These are phyloP conservation scores for Dromius quadrimaculatus DNA, from an alignment of 2,888 invertebrate species.

Conservation along the genomic window DNA sequence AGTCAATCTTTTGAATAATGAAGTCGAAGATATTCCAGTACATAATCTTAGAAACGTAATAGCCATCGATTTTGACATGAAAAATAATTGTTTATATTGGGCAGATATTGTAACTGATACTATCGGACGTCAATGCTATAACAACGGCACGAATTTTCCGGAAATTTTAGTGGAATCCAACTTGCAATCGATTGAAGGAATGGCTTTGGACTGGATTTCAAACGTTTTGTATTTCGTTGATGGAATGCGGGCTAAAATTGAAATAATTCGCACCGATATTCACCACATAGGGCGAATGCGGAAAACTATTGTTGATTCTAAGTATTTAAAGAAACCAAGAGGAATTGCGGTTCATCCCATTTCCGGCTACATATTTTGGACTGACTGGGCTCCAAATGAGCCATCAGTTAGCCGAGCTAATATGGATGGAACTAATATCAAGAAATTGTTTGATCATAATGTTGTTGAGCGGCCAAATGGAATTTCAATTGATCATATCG, in stretches of 20 bases:
- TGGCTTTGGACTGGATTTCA: conserved; percentile 91
- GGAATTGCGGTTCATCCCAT: conserved; percentile 88
- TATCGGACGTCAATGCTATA: conserved; percentile 82
- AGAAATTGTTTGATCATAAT: conserved; percentile 74
- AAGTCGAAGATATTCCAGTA: conserved; percentile 76
- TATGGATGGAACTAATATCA: conserved; percentile 80
- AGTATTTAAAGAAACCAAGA: conserved; percentile 77
- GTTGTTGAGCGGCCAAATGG: conserved; percentile 89
- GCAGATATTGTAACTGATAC: conserved; percentile 85
- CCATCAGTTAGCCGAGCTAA: conserved; percentile 85
- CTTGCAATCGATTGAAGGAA: conserved; percentile 85
- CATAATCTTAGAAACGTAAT: conserved; percentile 82
- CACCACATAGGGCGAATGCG: conserved; percentile 79
- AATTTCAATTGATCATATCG: conserved; percentile 83
- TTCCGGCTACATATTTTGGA: conserved; percentile 87
- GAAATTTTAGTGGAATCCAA: conserved; percentile 82
- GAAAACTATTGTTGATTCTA: conserved; percentile 78
- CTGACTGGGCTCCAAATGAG: conserved; percentile 85
- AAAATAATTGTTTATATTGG: conserved; percentile 89
- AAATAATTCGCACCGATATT: conserved; percentile 79
- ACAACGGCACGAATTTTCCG: conserved; percentile 72
- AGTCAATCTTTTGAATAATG: conserved; percentile 74
- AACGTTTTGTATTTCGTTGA: conserved; percentile 90
- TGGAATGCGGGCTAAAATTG: conserved; percentile 81
- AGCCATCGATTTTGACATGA: conserved; percentile 88